These are phyloP conservation scores for Neocrepidodera transversa DNA, from an alignment of 2,888 invertebrate genomes.

Conservation along the genomic window DNA sequence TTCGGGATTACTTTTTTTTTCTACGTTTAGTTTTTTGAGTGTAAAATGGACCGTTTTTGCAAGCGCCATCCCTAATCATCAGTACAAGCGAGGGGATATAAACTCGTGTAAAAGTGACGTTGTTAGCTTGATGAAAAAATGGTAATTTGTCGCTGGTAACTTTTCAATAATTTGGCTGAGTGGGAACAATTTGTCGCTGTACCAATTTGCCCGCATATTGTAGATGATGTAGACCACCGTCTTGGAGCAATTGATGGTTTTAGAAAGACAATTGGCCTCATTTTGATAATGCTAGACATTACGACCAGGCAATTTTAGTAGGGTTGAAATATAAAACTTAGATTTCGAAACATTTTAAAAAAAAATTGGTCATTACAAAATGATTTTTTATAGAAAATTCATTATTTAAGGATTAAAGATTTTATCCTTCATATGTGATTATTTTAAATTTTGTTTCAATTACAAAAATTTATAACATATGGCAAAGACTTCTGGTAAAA, in stretches of 20 bases:
- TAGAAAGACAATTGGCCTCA: constrained; percentile 7
- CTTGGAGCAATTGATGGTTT: no score
- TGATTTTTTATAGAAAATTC: no score
- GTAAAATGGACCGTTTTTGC: neutral
- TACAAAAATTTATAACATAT: no score
- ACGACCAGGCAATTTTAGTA: neutral
- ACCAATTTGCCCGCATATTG: constrained; percentile 13
- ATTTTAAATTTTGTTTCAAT: no score
- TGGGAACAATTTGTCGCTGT: constrained; percentile 1
- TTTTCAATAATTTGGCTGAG: constrained; percentile 20
- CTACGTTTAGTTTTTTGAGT: neutral
- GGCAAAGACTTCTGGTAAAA: no score
- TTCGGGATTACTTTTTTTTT: no score
- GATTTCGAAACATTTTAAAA: no score
- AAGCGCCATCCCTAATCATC: constrained; percentile 5
- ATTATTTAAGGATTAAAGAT: no score
- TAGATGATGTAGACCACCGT: no score
- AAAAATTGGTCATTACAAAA: no score
- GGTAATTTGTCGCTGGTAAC: constrained; percentile 30
- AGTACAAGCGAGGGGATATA: constrained; percentile 15
- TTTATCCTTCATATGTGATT: no score
- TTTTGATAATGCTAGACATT: constrained; percentile 7
- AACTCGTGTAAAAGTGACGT: constrained; percentile 22
- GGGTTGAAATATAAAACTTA: no score
- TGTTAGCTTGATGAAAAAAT: constrained; percentile 25